Conservation (phyloP, 2,797 vertebrate genomes). For the Hyperoplus immaculatus region DNA sequence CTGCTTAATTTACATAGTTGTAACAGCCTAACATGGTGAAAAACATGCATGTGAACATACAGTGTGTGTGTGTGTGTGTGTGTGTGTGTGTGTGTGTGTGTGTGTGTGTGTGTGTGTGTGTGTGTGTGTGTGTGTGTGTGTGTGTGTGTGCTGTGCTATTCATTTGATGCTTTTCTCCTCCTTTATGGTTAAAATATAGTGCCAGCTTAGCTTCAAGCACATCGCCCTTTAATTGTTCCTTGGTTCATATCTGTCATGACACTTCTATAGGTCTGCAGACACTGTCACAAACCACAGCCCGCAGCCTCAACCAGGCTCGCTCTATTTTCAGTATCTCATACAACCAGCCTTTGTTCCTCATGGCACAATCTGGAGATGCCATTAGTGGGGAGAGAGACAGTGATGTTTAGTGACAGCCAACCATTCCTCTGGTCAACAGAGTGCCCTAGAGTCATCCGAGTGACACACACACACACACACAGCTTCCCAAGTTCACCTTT, state of each 20-base stretch:
- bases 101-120: too few species aligned
- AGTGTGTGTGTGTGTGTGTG: background rate
- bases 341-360: slow-evolving; percentile 82
- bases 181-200: slow-evolving; percentile 40
- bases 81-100: too few species aligned
- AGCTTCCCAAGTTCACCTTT: slow-evolving; percentile 81
- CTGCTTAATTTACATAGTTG: slow-evolving; percentile 35
- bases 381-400: slow-evolving; percentile 84
- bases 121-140: background rate
- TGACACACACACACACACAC: slow-evolving; percentile 75
- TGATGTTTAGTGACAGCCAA: slow-evolving; percentile 87
- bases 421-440: slow-evolving; percentile 82
- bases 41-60: slow-evolving; percentile 1
- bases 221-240: slow-evolving; percentile 77
- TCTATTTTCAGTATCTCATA: slow-evolving; percentile 71
- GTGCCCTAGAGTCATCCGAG: slow-evolving; percentile 78
- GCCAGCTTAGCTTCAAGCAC: slow-evolving; percentile 67
- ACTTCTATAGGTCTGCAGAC: slow-evolving; percentile 73
- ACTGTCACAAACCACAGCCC: slow-evolving; percentile 72
- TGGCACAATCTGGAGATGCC: slow-evolving; percentile 84
- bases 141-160: slow-evolving; percentile 38
- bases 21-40: slow-evolving; percentile 16
- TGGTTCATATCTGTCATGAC: slow-evolving; percentile 75
- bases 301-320: slow-evolving; percentile 72
- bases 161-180: slow-evolving; percentile 25